phyloP scores from a whole-genome alignment of 2,113 vertebrate species.

The Fukomys damarensis region DNA sequence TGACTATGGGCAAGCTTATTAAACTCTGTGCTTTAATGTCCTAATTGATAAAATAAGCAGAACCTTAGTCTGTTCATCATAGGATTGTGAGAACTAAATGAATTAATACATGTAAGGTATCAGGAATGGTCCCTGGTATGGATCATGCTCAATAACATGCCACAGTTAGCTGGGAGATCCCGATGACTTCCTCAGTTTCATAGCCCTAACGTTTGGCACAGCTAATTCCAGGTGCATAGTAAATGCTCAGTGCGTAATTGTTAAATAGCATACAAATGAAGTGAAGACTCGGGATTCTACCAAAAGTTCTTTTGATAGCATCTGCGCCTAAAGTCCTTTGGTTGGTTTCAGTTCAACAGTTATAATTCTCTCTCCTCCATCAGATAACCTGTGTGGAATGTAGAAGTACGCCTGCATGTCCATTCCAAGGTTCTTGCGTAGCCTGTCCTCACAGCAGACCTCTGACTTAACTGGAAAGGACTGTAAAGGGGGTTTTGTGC shows the following conservation, averaged over 20 bases:
- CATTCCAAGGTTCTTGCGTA: not conserved
- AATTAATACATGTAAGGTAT: not conserved
- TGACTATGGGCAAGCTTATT: not conserved
- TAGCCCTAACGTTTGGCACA: not conserved
- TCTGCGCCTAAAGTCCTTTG: not conserved
- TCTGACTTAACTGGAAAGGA: slow-evolving; percentile 73
- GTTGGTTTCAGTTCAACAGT: not conserved
- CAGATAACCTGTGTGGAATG: not conserved
- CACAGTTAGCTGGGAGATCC: not conserved
- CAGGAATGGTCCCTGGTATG: not conserved
- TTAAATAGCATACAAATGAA: not conserved
- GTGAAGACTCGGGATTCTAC: not conserved
- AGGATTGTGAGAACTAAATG: not conserved
- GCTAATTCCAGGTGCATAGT: not conserved
- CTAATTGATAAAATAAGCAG: not conserved
- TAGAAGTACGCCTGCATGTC: not conserved
- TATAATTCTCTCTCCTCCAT: not conserved
- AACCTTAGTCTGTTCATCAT: not conserved
- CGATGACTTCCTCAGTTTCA: not conserved
- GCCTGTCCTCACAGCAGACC: slow-evolving; percentile 53
- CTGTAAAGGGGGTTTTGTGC: slow-evolving; percentile 34
- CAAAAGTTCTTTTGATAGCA: not conserved
- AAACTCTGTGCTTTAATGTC: not conserved
- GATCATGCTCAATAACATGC: not conserved
- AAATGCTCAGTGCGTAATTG: not conserved